Base-by-base conservation (phyloP, 2,797 vertebrate species). In the Lutjanus argentimaculatus region DNA sequence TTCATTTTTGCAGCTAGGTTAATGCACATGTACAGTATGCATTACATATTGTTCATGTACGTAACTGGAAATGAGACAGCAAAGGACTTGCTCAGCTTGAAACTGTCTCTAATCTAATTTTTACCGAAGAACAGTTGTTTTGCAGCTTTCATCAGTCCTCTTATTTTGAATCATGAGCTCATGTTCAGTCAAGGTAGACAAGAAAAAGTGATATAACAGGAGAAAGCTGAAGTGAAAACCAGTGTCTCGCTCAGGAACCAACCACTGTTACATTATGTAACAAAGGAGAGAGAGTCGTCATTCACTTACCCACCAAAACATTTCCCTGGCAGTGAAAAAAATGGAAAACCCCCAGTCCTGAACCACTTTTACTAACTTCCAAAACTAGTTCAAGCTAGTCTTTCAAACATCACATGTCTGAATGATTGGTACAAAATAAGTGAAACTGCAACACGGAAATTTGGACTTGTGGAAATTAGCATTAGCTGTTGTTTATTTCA, bases 401-500 rank as follows among this genome's bases (percentile, higher is more conserved):
- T 57, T 75, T 79, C 59, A 76, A 80, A 76, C 73, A 42, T 53
- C 48, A 68, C 61, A 63, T 30, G 51, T 77, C 67, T 73, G 25
- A 8, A 51, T 62, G 75, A 75, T 51, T 80, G 67, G 77, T 76
- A 43, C 56, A 7, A 48, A 76, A 51, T 11, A 22, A 42, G 14
- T 7, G 13, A 75, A 74, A 58, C 48, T 30, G 36, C 49, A 40
- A 46, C 76, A 69, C 87, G 91, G 87, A 90, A 90, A 90, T 71
- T 68, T 84, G 80, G 64, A 82, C 25, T n/a, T 69, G 30, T 45
- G 86, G 77, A 90, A 90, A 85, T 86, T 17, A 83, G 68, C 59
- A 49, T 75, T 74, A 84, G 85, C 62, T 75, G 61, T 66, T 85
- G 76, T 85, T 30, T 87, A 61, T 88, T 87, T 88, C 77, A 79